These are phyloP conservation scores for Rhaphigaster nebulosa DNA, from an alignment of 2,888 invertebrate species.

Conservation along the genomic window DNA sequence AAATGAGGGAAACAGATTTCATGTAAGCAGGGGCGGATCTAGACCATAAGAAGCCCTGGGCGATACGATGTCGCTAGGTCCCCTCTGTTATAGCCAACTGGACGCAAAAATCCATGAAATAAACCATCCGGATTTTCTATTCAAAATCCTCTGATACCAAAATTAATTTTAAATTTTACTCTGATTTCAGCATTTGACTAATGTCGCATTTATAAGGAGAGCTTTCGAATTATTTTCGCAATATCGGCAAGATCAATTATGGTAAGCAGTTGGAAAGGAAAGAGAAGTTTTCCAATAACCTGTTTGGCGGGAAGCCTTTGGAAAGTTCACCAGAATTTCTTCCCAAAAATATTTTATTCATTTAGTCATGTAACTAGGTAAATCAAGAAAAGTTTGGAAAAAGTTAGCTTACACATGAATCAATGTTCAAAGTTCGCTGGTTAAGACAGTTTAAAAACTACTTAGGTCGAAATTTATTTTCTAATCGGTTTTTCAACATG, in stretches of 20 bases:
- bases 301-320: background rate
- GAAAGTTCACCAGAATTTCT: background rate
- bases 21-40: too few species aligned
- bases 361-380: conserved; percentile 1
- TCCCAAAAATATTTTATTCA: conserved; percentile 25
- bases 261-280: background rate
- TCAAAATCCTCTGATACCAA: too few species aligned
- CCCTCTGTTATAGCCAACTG: too few species aligned
- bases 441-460: background rate
- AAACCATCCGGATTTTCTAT: too few species aligned
- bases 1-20: too few species aligned
- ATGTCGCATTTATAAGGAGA: background rate
- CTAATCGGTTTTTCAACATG: too few species aligned
- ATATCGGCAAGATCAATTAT: conserved; percentile 13
- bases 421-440: background rate
- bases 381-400: background rate
- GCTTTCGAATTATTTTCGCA: background rate
- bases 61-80: too few species aligned
- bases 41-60: too few species aligned
- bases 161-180: too few species aligned
- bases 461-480: background rate
- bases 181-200: too few species aligned
- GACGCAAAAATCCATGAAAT: too few species aligned
- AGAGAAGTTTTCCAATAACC: conserved; percentile 25
- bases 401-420: background rate